Evolutionary conservation across 2,113 vertebrate genomes (phyloP).

Genomic region (Seriola quinqueradiata): DNA sequence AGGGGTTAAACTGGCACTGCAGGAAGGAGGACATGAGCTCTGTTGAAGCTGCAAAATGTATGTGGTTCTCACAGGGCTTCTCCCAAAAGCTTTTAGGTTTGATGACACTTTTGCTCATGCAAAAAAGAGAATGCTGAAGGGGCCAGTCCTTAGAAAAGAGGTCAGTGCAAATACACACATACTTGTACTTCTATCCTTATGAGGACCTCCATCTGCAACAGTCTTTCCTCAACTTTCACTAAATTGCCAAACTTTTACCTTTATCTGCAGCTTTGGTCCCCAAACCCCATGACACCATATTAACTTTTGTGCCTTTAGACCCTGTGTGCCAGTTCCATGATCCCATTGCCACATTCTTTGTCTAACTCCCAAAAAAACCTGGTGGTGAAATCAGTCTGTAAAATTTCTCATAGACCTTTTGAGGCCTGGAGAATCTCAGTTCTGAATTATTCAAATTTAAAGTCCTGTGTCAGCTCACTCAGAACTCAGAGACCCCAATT

Average conservation of each 20-base stretch:
- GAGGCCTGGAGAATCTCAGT: background rate
- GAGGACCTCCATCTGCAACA: slow-evolving; percentile 2
- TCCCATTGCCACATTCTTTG: background rate
- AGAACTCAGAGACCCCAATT: background rate
- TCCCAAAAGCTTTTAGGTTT: slow-evolving; percentile 55
- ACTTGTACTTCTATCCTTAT: background rate
- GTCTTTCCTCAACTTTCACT: background rate
- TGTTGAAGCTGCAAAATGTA: slow-evolving; percentile 54
- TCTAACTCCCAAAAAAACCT: background rate
- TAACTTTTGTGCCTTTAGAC: background rate
- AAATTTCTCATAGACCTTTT: background rate
- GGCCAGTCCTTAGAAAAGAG: slow-evolving; percentile 40
- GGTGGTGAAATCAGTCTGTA: background rate
- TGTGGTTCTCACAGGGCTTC: slow-evolving; percentile 36
- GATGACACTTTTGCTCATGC: slow-evolving; percentile 60
- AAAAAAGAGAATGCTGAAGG: slow-evolving; percentile 45
- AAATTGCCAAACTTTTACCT: slow-evolving; percentile 8
- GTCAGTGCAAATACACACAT: slow-evolving; percentile 41
- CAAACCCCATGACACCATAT: background rate
- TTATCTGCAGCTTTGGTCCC: slow-evolving; percentile 2
- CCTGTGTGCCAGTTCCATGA: background rate
- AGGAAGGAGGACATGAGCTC: slow-evolving; percentile 47
- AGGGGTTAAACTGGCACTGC: slow-evolving; percentile 95
- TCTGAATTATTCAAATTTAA: background rate
- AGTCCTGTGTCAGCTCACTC: background rate